Conservation (phyloP, 2,797 vertebrate species). For the Hydrocynus forskahlii region DNA sequence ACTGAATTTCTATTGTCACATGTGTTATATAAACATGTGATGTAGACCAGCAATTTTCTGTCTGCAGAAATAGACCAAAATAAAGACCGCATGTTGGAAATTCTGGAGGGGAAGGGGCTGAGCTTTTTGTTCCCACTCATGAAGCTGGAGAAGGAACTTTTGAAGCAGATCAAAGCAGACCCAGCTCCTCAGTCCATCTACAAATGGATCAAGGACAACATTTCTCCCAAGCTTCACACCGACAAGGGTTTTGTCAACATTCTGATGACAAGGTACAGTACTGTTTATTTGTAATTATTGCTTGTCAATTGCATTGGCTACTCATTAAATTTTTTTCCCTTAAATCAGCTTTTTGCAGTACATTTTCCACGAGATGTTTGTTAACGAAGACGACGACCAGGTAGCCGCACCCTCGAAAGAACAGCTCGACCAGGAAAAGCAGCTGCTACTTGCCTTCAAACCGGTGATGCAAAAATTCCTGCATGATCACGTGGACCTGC, state of each 20-base stretch:
- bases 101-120: constrained; percentile 95
- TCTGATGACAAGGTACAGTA: constrained; percentile 92
- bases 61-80: constrained; percentile 95
- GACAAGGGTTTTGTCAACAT: constrained; percentile 99
- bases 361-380: constrained; percentile 92
- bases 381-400: constrained; percentile 86
- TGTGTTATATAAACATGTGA: neutral
- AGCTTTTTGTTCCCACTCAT: constrained; percentile 97
- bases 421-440: constrained; percentile 94
- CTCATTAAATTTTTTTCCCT: neutral
- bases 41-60: neutral
- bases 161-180: constrained; percentile 95
- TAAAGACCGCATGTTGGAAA: constrained; percentile 99
- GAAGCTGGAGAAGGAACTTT: constrained; percentile 97
- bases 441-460: constrained; percentile 96
- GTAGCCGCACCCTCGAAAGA: constrained; percentile 91
- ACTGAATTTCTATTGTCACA: too few species aligned
- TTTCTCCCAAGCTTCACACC: constrained; percentile 95
- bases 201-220: constrained; percentile 99
- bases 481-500: constrained; percentile 95
- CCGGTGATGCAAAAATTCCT: constrained; percentile 99
- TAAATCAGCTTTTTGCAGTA: constrained; percentile 92
- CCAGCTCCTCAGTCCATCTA: constrained; percentile 97
- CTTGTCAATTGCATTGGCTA: neutral
- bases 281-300: constrained; percentile 60